Conservation (phyloP, 2,888 invertebrate species). For the Beris chalybata region DNA sequence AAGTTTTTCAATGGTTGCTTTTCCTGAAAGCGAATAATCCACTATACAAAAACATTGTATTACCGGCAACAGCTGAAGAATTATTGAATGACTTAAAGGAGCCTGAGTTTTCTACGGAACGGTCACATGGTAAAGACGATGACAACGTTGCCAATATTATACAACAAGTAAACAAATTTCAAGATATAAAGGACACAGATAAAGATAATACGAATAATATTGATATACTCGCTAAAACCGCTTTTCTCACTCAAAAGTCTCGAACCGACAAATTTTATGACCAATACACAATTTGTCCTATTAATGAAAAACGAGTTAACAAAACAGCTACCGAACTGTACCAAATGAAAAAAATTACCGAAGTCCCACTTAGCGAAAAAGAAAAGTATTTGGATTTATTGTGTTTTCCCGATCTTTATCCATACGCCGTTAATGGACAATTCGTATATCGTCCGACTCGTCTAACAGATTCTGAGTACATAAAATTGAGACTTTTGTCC, state of each 20-base stretch:
- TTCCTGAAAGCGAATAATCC: constrained; percentile 46
- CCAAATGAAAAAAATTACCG: constrained; percentile 42
- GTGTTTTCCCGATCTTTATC: constrained; percentile 43
- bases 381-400: constrained; percentile 39
- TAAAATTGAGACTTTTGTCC: constrained; percentile 43
- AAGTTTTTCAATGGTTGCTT: constrained; percentile 43
- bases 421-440: constrained; percentile 37
- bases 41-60: constrained; percentile 42
- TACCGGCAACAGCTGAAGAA: constrained; percentile 39
- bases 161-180: too few species aligned
- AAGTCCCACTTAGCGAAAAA: constrained; percentile 40
- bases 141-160: neutral
- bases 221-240: too few species aligned
- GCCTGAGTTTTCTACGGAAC: neutral
- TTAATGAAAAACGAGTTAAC: constrained; percentile 41
- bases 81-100: constrained; percentile 21
- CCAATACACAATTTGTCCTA: constrained; percentile 29
- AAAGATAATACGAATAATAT: too few species aligned
- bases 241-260: constrained; percentile 13
- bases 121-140: too few species aligned
- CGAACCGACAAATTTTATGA: constrained; percentile 36
- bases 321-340: constrained; percentile 40
- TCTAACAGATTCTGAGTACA: constrained; percentile 39
- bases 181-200: too few species aligned
- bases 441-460: constrained; percentile 34